Evolutionary conservation across 35 echinoderm and acorn worm species (phyloP).

Genomic region (Ophioderma brevispina): DNA sequence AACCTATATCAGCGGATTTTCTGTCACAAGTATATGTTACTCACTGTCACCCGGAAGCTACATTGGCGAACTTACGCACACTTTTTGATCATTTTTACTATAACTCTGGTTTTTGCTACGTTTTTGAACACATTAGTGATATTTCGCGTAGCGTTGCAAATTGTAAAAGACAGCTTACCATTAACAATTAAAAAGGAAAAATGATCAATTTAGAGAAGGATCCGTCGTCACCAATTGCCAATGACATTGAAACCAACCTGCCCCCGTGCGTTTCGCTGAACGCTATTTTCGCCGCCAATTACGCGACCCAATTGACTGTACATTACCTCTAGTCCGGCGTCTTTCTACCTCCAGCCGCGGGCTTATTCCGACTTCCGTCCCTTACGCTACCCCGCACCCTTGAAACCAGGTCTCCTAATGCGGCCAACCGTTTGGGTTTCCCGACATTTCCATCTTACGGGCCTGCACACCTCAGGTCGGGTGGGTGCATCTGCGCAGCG

Average conservation of each 20-base stretch:
- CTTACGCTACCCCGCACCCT: background rate
- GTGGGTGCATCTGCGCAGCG: too few relatives aligned
- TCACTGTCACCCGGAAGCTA: background rate
- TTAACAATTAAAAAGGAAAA: too few relatives aligned
- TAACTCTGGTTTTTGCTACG: conserved; percentile 15
- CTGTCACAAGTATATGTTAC: background rate
- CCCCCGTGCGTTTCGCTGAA: background rate
- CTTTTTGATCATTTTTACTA: background rate
- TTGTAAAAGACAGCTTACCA: background rate
- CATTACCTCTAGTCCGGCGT: background rate
- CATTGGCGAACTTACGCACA: background rate
- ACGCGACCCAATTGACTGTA: too few relatives aligned
- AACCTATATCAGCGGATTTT: background rate
- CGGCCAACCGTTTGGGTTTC: conserved; percentile 28
- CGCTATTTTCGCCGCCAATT: background rate
- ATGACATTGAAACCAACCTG: background rate
- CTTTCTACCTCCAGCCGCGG: background rate
- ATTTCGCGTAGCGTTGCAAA: background rate
- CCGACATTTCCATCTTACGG: too few relatives aligned
- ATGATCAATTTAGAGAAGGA: background rate
- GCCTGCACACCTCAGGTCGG: too few relatives aligned
- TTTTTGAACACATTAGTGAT: background rate
- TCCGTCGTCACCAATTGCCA: background rate
- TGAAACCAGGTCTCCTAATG: conserved; percentile 7
- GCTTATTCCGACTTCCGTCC: background rate